Conservation (phyloP, 2,888 invertebrate species). For the Cryptocheilus praepositus region DNA sequence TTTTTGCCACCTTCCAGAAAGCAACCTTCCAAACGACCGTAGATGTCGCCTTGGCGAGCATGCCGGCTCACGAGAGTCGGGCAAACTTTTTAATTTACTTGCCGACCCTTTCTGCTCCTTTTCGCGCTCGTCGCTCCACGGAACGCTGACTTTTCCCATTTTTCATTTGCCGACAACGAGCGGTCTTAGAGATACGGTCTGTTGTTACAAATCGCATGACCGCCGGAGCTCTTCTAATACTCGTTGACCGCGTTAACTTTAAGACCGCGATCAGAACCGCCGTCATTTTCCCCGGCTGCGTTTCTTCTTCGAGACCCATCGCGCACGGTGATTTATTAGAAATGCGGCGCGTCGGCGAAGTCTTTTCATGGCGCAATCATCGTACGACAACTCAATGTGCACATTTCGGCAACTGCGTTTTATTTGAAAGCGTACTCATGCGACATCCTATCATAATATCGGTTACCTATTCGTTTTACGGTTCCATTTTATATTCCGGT, state of each 20-base stretch:
- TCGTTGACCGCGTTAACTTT: too few species aligned
- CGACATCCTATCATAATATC: not conserved
- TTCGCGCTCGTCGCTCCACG: not conserved
- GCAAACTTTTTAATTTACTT: constrained; percentile 40
- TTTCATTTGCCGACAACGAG: not conserved
- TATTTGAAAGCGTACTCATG: not conserved
- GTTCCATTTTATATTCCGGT: not conserved
- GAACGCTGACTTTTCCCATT: not conserved
- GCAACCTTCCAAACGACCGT: constrained; percentile 13
- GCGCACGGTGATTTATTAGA: too few species aligned
- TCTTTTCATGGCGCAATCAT: too few species aligned
- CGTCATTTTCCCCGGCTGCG: too few species aligned
- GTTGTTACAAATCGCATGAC: too few species aligned
- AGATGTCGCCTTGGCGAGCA: constrained; percentile 24
- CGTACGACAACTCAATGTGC: too few species aligned
- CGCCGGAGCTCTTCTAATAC: too few species aligned
- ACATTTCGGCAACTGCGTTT: too few species aligned
- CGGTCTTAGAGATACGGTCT: not conserved
- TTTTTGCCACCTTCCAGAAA: constrained; percentile 21
- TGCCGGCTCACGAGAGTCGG: constrained; percentile 22
- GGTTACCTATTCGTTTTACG: not conserved
- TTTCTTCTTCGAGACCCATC: too few species aligned
- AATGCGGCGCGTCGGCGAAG: too few species aligned
- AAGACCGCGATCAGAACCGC: too few species aligned
- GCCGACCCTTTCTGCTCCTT: too few species aligned